phyloP scores from a whole-genome alignment of 2,888 invertebrate genomes.

The Agapostemon virescens region DNA sequence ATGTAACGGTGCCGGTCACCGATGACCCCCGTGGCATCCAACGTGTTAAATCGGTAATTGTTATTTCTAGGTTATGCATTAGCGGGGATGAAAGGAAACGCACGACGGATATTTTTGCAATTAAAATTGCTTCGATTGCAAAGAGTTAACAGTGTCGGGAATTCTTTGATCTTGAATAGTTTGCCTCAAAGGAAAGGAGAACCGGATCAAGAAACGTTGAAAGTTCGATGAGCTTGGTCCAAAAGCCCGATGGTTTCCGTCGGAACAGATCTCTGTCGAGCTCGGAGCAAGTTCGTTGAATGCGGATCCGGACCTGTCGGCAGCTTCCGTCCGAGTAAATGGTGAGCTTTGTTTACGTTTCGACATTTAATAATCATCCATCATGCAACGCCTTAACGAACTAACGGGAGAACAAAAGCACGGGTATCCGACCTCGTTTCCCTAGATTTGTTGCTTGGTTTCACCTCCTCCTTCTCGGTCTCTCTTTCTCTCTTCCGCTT shows the following conservation, averaged over 20 bases:
- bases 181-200: neutral
- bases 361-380: constrained; percentile 64
- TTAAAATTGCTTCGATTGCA: no score
- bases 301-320: constrained; percentile 49
- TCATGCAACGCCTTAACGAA: constrained; percentile 63
- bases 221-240: neutral
- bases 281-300: constrained; percentile 52
- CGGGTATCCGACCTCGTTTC: constrained; percentile 52
- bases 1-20: no score
- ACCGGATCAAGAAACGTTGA: neutral
- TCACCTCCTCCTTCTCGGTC: neutral
- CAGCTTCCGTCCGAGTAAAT: constrained; percentile 56
- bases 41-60: no score
- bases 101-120: no score
- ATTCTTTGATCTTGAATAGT: constrained; percentile 37
- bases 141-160: constrained; percentile 53
- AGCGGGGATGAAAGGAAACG: no score
- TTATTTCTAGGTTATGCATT: no score
- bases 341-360: constrained; percentile 58
- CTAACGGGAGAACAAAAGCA: constrained; percentile 54
- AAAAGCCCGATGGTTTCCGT: neutral
- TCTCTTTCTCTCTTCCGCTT: neutral
- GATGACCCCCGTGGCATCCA: no score
- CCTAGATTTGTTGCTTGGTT: constrained; percentile 39
- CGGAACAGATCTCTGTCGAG: constrained; percentile 31